Evolutionary conservation across 1,140 invertebrate genomes (phyloP), one percentile per base, ranked within the genome.

Genomic region (Alviniconcha marisindica): DNA sequence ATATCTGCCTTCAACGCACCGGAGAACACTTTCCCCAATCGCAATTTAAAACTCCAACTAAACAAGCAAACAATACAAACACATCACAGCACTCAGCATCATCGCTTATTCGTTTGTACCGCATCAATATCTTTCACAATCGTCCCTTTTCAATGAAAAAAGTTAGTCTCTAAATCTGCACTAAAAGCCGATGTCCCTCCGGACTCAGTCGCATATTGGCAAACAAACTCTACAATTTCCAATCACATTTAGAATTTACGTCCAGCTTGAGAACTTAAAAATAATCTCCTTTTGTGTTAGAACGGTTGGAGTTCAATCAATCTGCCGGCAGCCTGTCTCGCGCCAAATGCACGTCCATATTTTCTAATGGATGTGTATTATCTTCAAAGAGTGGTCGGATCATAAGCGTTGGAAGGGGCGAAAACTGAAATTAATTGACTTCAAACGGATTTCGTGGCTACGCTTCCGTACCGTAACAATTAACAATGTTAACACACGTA

Each of bases 121-220:
- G 24, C 69, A 71, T 71, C 69, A 71, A 71, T 71, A 71, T 71
- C 69, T 71, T 38, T 40, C 69, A 71, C 69, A 71, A 66, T 66
- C 63, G 63, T 33, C 36, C 63, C 31, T 66, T 66, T 66, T 66
- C 63, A 28, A 66, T 66, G 36, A 66, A 66, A 66, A 33, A n/a
- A n/a, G n/a, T n/a, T 33, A 7, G 5, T 28, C 28, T 28, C 63
- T 33, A 66, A 66, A 31, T 66, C 63, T 12, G 63, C 63, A 33
- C 63, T 66, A 66, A 66, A 33, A 66, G 63, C 31, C 28, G 7
- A 28, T 7, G 28, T 40, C 24, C 38, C 33, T 18, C 36, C 33
- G 69, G 36, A 31, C 36, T 18, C 36, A 38, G 38, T 33, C 63
- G 31, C 69, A 40, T 71, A 71, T 71, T 71, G 18, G 33, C 38